These are phyloP conservation scores for Sinocyclocheilus anophthalmus DNA, from an alignment of 2,113 vertebrate genomes.

Conservation along the genomic window DNA sequence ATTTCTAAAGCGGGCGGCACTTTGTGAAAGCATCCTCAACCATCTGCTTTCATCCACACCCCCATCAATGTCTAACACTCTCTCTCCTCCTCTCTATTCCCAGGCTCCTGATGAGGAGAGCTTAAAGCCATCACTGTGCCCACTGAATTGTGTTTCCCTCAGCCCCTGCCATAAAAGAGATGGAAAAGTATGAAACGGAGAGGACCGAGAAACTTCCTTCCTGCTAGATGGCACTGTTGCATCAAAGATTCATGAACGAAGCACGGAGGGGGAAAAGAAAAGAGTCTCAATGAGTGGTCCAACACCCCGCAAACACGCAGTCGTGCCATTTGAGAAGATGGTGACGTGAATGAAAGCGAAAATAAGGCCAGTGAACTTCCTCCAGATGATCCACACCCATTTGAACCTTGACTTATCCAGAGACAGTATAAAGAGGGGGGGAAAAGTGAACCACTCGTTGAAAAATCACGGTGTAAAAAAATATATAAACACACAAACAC, in stretches of 20 bases:
- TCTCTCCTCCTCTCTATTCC: constrained; percentile 70
- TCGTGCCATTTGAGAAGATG: constrained; percentile 42
- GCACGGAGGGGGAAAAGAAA: background rate
- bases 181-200: background rate
- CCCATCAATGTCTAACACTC: constrained; percentile 65
- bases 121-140: constrained; percentile 75
- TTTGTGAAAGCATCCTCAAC: constrained; percentile 63
- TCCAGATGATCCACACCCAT: background rate
- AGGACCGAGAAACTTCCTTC: constrained; percentile 27
- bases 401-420: constrained; percentile 29
- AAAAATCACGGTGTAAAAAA: too few relatives aligned
- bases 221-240: constrained; percentile 83
- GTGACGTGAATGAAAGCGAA: constrained; percentile 38
- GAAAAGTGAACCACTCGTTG: background rate
- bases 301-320: constrained; percentile 24
- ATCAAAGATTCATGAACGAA: constrained; percentile 46
- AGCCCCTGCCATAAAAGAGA: constrained; percentile 67
- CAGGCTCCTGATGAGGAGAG: constrained; percentile 70
- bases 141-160: constrained; percentile 71
- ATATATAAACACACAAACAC: too few relatives aligned
- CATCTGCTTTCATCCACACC: constrained; percentile 69
- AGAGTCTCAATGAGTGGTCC: constrained; percentile 35
- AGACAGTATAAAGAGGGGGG: background rate
- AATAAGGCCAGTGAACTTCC: constrained; percentile 19
- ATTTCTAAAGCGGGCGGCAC: constrained; percentile 66